phyloP scores from a whole-genome alignment of 2,888 invertebrate genomes.

The Acanthacorydalis orientalis region DNA sequence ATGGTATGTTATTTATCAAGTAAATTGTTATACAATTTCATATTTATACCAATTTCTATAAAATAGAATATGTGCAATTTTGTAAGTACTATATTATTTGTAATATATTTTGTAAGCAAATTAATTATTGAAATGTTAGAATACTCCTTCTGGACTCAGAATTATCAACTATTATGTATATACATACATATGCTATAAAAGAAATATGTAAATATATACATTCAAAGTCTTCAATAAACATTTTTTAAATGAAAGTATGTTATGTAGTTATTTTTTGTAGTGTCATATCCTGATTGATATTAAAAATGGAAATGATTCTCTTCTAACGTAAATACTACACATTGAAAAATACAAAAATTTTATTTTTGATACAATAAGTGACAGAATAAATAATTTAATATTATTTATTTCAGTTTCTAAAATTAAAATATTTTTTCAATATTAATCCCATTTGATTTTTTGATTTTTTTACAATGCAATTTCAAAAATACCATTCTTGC shows the following conservation, averaged over 20 bases:
- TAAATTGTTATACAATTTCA: background rate
- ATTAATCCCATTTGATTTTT: no score
- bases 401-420: no score
- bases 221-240: conserved; percentile 3
- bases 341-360: no score
- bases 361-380: no score
- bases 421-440: no score
- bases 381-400: no score
- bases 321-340: no score
- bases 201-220: conserved; percentile 5
- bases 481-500: no score
- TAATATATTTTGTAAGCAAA: conserved; percentile 7
- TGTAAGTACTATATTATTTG: conserved; percentile 7
- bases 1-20: conserved; percentile 6
- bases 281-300: background rate
- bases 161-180: conserved; percentile 1
- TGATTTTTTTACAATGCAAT: no score
- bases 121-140: conserved; percentile 7
- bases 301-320: no score
- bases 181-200: conserved; percentile 4
- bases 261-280: background rate
- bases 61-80: conserved; percentile 5
- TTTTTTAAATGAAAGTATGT: background rate
- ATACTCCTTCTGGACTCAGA: conserved; percentile 7
- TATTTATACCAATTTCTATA: no score